Conservation (phyloP, 2,797 vertebrate species). For the Austrolebias charrua region DNA sequence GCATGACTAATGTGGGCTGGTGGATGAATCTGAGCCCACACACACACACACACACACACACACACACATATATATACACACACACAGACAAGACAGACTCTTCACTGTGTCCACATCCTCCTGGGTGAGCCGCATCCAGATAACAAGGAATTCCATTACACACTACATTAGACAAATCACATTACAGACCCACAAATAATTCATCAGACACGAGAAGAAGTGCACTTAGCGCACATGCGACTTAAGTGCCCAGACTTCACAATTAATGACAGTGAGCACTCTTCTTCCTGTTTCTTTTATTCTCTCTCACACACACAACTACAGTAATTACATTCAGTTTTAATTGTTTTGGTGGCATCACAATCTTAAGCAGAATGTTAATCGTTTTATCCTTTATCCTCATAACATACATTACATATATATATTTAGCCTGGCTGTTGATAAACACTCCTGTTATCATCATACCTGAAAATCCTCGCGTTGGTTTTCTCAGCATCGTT, state of each 20-base stretch:
- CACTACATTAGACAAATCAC: slow-evolving; percentile 68
- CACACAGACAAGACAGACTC: slow-evolving; percentile 19
- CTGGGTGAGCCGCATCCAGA: slow-evolving; percentile 52
- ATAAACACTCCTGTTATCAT: neutral
- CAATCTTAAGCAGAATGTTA: neutral
- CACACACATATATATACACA: slow-evolving; percentile 12
- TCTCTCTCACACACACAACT: neutral
- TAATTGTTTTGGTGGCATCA: slow-evolving; percentile 7
- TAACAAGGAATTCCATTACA: slow-evolving; percentile 69
- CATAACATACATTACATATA: neutral
- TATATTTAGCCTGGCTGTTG: neutral
- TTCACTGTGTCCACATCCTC: slow-evolving; percentile 34
- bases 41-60: slow-evolving; percentile 15
- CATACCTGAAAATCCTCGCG: slow-evolving; percentile 70
- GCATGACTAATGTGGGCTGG: slow-evolving; percentile 47
- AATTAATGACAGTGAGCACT: slow-evolving; percentile 32
- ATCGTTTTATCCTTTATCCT: neutral
- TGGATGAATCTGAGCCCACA: slow-evolving; percentile 35
- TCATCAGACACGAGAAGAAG: slow-evolving; percentile 52
- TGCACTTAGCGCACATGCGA: slow-evolving; percentile 50
- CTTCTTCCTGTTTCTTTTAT: neutral
- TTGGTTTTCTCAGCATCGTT: slow-evolving; percentile 65
- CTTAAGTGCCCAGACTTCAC: slow-evolving; percentile 31
- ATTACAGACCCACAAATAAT: slow-evolving; percentile 62
- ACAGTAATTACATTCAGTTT: neutral